Evolutionary conservation across 2,797 vertebrate species (phyloP), one percentile per base, ranked within the genome.

Genomic region (Cuniculus paca): DNA sequence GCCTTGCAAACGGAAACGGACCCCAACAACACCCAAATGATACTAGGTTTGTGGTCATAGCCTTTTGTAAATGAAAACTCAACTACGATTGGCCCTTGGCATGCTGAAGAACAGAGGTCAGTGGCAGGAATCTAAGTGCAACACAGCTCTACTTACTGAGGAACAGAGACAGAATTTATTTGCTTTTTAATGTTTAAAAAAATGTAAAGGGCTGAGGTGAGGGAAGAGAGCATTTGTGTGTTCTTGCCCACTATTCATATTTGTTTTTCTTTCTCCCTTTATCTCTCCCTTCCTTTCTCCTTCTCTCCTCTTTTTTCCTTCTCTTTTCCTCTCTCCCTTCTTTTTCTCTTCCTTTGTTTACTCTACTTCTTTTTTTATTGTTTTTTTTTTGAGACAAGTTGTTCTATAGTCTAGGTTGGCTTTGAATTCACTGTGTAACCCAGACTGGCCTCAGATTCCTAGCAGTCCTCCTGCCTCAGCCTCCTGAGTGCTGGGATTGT

Each of bases 1-100:
- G 99, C 99, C 92, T 98, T 99, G 98, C 99, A 99, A 97, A 99
- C 99, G 0, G 99, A 99, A 98, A 99, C 99, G 0, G 99, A 99
- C 95, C 98, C 99, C 60, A 99, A 99, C 98, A 99, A 99, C 98
- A 99, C 99, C 50, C 99, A 99, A 96, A 99, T 99, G 98, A 99
- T 99, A 94, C 93, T 99, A 97, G 99, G 99, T 99, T 97, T 98
- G 97, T 98, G 95, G 95, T 95, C 88, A 48, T 82, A 79, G 95
- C 52, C 54, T 97, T 96, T 97, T 90, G 60, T 91, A 70, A 60
- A 34, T 97, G 74, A 74, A 97, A 96, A 90, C n/a, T 28, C 9
- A 77, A 22, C 14, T 60, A 72, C 28, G 81, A 4, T 82, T 94
- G 63, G 81, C 68, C 22, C 5, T 68, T 77, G 84, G 17, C 6